These are phyloP conservation scores for Pinna nobilis DNA, from an alignment of 1,140 invertebrate species.

Conservation along the genomic window DNA sequence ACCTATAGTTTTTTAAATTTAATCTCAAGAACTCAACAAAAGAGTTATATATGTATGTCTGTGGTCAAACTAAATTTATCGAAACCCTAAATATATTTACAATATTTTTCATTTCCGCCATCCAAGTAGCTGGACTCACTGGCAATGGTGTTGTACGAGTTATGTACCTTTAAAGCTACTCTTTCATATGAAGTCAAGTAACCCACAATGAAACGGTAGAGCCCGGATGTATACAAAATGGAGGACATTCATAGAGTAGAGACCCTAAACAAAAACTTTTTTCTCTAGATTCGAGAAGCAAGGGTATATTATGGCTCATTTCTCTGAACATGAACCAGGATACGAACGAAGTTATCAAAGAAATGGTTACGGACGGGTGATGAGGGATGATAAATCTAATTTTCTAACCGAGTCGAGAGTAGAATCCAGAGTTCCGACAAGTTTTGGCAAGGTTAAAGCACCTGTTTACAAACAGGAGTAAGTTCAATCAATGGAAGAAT, in stretches of 20 bases:
- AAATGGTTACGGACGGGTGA: background rate
- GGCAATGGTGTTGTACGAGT: too few relatives aligned
- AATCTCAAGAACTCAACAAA: too few relatives aligned
- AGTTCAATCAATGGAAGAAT: background rate
- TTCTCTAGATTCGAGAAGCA: background rate
- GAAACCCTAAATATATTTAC: too few relatives aligned
- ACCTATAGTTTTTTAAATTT: too few relatives aligned
- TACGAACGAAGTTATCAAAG: background rate
- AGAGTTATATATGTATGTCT: too few relatives aligned
- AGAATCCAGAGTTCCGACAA: too few relatives aligned
- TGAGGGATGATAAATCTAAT: background rate
- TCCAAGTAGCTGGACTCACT: too few relatives aligned
- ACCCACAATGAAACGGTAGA: conserved; percentile 20
- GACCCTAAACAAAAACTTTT: background rate
- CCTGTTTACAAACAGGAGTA: conserved; percentile 10
- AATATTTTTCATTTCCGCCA: too few relatives aligned
- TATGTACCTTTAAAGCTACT: conserved; percentile 2
- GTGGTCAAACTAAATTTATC: too few relatives aligned
- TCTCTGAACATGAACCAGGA: background rate
- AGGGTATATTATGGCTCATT: conserved; percentile 9
- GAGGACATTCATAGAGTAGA: conserved; percentile 13
- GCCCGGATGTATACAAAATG: conserved; percentile 61
- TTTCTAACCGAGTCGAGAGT: background rate
- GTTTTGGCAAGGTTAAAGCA: conserved; percentile 5
- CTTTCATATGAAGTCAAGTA: conserved; percentile 18